Percentiles rank a stretch among this genome's conserved stretches.
phyloP scores from a whole-genome alignment of 2,888 invertebrate species.

The Ryuthela nishihirai region DNA sequence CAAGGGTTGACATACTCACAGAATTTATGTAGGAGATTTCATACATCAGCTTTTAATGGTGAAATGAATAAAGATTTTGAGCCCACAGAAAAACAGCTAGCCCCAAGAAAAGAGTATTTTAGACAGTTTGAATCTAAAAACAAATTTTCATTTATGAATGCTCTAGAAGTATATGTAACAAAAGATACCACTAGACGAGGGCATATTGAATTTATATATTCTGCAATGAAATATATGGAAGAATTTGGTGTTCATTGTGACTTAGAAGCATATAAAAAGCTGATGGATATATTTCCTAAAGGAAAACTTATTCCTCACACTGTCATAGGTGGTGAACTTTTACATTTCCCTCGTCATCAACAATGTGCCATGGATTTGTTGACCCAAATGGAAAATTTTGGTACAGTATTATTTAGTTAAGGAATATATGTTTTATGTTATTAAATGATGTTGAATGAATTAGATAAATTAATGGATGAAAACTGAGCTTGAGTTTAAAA shows the following conservation, averaged over 20 bases:
- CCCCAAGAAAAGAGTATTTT: slow-evolving; percentile 9
- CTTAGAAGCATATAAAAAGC: slow-evolving; percentile 67
- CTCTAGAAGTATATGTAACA: slow-evolving; percentile 68
- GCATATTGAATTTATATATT: slow-evolving; percentile 91
- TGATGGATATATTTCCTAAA: slow-evolving; percentile 82
- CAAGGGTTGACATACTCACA: too few species aligned
- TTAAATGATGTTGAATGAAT: too few species aligned
- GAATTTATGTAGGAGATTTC: too few species aligned
- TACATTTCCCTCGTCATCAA: slow-evolving; percentile 95
- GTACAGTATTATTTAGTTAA: too few species aligned
- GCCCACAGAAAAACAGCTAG: slow-evolving; percentile 7
- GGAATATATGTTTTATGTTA: too few species aligned
- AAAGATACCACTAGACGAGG: slow-evolving; percentile 69
- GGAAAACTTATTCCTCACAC: slow-evolving; percentile 80
- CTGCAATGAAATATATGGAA: slow-evolving; percentile 81
- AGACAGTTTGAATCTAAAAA: slow-evolving; percentile 47
- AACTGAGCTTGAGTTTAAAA: too few species aligned
- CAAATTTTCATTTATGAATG: slow-evolving; percentile 63
- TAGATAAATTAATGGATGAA: too few species aligned
- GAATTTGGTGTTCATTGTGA: slow-evolving; percentile 63
- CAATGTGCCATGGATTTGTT: slow-evolving; percentile 85
- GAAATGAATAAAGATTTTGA: slow-evolving; percentile 6
- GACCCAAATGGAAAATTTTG: slow-evolving; percentile 91
- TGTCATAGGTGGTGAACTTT: slow-evolving; percentile 79
- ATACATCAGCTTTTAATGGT: too few species aligned